phyloP scores from a whole-genome alignment of 2,888 invertebrate species.

The Ectemnius lituratus region DNA sequence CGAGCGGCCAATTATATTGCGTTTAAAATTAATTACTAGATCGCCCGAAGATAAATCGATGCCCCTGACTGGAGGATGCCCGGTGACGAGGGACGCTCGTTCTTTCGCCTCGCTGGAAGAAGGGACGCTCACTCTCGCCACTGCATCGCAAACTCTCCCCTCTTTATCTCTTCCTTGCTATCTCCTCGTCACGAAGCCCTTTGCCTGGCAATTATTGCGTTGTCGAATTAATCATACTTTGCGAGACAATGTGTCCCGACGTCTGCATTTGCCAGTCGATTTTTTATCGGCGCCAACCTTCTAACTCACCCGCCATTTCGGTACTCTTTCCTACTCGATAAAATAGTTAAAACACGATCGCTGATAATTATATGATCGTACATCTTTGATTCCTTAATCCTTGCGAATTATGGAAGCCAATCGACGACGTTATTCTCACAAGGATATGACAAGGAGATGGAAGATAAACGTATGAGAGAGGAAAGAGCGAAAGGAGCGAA shows the following conservation, averaged over 20 bases:
- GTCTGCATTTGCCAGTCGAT: slow-evolving; percentile 40
- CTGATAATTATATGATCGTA: no score
- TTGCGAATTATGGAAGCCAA: slow-evolving; percentile 41
- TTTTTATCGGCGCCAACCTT: no score
- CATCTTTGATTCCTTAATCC: slow-evolving; percentile 26
- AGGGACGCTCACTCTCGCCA: slow-evolving; percentile 28
- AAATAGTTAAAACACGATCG: no score
- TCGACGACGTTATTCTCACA: slow-evolving; percentile 15
- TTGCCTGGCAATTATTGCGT: slow-evolving; percentile 66
- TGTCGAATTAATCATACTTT: slow-evolving; percentile 67
- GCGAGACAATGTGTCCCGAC: slow-evolving; percentile 49
- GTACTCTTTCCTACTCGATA: no score
- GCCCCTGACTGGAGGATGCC: slow-evolving; percentile 41
- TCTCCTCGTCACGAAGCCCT: slow-evolving; percentile 57
- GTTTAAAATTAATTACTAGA: slow-evolving; percentile 76
- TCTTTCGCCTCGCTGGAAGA: slow-evolving; percentile 30
- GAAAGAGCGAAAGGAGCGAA: slow-evolving; percentile 14
- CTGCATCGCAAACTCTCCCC: neutral
- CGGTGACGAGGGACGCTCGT: slow-evolving; percentile 56
- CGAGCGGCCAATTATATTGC: slow-evolving; percentile 74
- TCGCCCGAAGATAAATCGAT: slow-evolving; percentile 70
- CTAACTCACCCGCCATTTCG: no score
- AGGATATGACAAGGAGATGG: neutral
- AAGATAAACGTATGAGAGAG: neutral
- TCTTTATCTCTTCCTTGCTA: slow-evolving; percentile 57